Evolutionary conservation across 2,888 invertebrate species (phyloP).

Genomic region (Asteroscopus sphinx): DNA sequence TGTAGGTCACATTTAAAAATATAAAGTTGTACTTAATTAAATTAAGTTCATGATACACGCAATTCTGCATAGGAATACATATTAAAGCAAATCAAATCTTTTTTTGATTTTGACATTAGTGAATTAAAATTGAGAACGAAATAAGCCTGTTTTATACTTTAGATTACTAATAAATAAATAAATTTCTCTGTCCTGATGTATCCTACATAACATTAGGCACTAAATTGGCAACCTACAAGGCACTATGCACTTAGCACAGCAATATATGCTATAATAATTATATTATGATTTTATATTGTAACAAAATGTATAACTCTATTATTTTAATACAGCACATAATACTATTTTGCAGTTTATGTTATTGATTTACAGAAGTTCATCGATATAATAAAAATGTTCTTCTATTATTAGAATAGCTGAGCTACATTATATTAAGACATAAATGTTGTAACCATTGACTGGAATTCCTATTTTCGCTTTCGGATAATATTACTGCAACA

Average conservation of each 20-base stretch:
- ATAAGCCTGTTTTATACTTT: conserved; percentile 39
- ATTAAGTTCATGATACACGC: conserved; percentile 18
- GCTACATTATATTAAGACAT: conserved; percentile 17
- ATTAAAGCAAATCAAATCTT: conserved; percentile 44
- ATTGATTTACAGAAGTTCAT: conserved; percentile 19
- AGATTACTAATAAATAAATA: conserved; percentile 65
- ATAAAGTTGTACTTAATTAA: conserved; percentile 26
- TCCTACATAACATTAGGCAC: conserved; percentile 86
- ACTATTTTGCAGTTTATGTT: conserved; percentile 44
- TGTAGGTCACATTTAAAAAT: conserved; percentile 37
- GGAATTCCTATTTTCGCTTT: conserved; percentile 1
- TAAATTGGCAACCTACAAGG: conserved; percentile 91
- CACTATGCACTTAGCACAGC: conserved; percentile 90
- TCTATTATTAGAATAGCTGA: conserved; percentile 20
- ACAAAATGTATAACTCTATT: conserved; percentile 68
- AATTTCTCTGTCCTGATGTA: conserved; percentile 69
- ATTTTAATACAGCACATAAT: conserved; percentile 61
- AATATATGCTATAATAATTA: conserved; percentile 77
- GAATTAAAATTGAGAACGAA: conserved; percentile 31
- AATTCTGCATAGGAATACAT: conserved; percentile 27
- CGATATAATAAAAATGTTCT: conserved; percentile 17
- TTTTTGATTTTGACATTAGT: conserved; percentile 36
- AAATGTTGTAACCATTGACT: conserved; percentile 10
- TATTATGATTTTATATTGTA: conserved; percentile 69
- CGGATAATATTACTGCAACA: conserved; percentile 23